Conservation (phyloP, 2,888 invertebrate species). For the Petrophora chlorosata region DNA sequence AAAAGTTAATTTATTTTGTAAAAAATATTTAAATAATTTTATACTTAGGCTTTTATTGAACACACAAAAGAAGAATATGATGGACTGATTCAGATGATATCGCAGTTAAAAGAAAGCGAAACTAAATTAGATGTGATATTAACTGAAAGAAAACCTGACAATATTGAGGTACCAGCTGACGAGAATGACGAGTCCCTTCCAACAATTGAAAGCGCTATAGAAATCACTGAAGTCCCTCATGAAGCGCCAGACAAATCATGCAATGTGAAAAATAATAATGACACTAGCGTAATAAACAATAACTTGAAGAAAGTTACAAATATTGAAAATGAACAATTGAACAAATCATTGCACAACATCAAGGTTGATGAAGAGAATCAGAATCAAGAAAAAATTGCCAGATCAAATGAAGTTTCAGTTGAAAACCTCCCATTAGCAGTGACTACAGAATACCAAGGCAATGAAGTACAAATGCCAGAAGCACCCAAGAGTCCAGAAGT, state of each 20-base stretch:
- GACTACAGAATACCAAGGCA: background rate
- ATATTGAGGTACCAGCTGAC: slow-evolving; percentile 64
- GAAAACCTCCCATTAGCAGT: slow-evolving; percentile 24
- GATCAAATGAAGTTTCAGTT: slow-evolving; percentile 34
- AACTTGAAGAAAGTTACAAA: slow-evolving; percentile 75
- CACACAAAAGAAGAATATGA: slow-evolving; percentile 83
- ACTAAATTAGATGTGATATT: slow-evolving; percentile 85
- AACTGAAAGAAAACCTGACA: slow-evolving; percentile 61
- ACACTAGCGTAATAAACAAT: slow-evolving; percentile 50
- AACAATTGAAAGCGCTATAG: slow-evolving; percentile 33
- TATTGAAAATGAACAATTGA: slow-evolving; percentile 76
- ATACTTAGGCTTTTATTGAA: slow-evolving; percentile 78
- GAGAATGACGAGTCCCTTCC: slow-evolving; percentile 43
- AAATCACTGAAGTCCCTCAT: slow-evolving; percentile 35
- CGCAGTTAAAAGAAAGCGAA: slow-evolving; percentile 88
- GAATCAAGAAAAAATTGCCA: slow-evolving; percentile 42
- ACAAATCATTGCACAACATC: slow-evolving; percentile 62
- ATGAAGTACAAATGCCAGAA: slow-evolving; percentile 14
- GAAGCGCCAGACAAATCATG: slow-evolving; percentile 44
- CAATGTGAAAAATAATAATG: slow-evolving; percentile 54
- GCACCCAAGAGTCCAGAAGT: slow-evolving; percentile 48
- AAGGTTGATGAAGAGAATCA: slow-evolving; percentile 50
- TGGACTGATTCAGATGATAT: slow-evolving; percentile 86
- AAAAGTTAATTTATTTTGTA: background rate
- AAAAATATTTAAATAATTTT: slow-evolving; percentile 49